These are phyloP conservation scores for Eulemur rufifrons DNA, from an alignment of 2,113 vertebrate species.

Conservation along the genomic window DNA sequence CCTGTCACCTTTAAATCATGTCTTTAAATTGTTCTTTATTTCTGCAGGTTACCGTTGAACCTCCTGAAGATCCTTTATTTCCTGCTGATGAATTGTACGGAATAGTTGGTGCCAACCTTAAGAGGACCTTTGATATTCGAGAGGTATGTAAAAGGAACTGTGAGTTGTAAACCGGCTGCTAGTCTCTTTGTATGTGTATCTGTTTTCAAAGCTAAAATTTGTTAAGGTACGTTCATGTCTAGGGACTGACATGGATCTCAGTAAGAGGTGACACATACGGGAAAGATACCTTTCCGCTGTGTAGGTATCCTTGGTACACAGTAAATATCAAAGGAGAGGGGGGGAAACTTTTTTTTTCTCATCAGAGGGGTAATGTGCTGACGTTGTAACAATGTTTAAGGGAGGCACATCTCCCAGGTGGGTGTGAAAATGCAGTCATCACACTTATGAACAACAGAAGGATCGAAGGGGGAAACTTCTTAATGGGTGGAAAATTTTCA, in stretches of 20 bases:
- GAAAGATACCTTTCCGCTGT: background rate
- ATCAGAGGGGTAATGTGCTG: too few relatives aligned
- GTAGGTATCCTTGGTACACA: background rate
- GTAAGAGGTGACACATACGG: background rate
- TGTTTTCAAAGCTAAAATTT: background rate
- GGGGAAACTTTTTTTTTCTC: too few relatives aligned
- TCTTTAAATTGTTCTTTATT: conserved; percentile 46
- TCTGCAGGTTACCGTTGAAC: conserved; percentile 90
- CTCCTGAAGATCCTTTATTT: conserved; percentile 92
- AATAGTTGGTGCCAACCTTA: conserved; percentile 95
- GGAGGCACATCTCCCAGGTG: too few relatives aligned
- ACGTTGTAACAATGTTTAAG: too few relatives aligned
- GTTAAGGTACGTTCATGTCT: background rate
- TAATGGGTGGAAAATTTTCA: background rate
- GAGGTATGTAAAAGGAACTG: conserved; percentile 86
- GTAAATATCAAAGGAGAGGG: background rate
- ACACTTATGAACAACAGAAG: too few relatives aligned
- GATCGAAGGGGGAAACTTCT: background rate
- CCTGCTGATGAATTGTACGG: conserved; percentile 97
- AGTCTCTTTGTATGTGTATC: background rate
- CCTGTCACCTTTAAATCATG: background rate
- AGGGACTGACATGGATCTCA: background rate
- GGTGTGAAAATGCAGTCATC: too few relatives aligned
- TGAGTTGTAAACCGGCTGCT: background rate
- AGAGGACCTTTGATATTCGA: conserved; percentile 95